Percentiles rank a stretch among this genome's conserved stretches.
Conservation (phyloP, 2,797 vertebrate genomes). For the Astyanax mexicanus region DNA sequence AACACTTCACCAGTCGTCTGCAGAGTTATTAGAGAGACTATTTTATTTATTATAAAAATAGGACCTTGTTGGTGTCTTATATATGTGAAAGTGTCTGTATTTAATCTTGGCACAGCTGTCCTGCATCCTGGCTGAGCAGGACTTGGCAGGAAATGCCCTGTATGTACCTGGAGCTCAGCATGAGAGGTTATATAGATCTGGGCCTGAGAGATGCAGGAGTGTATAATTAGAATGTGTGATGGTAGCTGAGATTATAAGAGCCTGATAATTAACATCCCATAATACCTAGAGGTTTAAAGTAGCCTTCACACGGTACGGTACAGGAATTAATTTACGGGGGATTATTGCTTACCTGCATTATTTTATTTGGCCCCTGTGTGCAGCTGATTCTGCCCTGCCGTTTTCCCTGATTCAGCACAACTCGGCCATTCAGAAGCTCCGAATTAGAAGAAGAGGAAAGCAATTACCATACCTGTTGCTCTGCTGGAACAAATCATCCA, state of each 20-base stretch:
- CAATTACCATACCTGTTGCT: not conserved
- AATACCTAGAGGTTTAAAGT: not conserved
- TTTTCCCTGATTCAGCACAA: not conserved
- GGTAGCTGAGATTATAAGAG: not conserved
- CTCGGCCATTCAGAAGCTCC: not conserved
- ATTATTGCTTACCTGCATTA: slow-evolving; percentile 9
- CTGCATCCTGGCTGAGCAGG: too few relatives aligned
- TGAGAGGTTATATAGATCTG: not conserved
- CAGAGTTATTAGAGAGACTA: too few relatives aligned
- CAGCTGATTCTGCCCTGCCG: not conserved
- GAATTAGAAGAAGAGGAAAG: too few relatives aligned
- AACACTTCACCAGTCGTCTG: too few relatives aligned
- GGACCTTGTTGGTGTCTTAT: too few relatives aligned
- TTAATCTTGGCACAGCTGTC: too few relatives aligned
- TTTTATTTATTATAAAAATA: too few relatives aligned
- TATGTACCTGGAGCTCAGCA: not conserved
- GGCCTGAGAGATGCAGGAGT: not conserved
- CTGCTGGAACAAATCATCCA: not conserved
- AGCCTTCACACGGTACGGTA: not conserved
- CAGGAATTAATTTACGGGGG: not conserved
- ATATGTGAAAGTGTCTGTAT: too few relatives aligned
- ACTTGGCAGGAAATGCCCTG: too few relatives aligned
- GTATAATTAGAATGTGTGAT: not conserved
- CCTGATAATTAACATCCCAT: not conserved
- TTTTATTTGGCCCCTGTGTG: not conserved